These are phyloP conservation scores for Notodonta ziczac DNA, from an alignment of 2,888 invertebrate species.

Conservation along the genomic window DNA sequence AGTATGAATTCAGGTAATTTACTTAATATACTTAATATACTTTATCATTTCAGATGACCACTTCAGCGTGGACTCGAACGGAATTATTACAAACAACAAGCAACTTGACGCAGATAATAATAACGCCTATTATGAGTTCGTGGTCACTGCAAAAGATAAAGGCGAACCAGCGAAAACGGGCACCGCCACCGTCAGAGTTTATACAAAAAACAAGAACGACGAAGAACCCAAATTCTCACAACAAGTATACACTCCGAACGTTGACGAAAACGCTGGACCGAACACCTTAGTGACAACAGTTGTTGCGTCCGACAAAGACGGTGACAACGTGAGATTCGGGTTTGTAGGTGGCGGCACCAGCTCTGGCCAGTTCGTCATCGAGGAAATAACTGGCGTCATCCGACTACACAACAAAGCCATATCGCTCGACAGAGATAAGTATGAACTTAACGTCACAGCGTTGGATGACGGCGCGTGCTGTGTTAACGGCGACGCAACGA, in stretches of 20 bases:
- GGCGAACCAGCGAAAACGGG: constrained; percentile 97
- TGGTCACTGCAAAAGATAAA: constrained; percentile 96
- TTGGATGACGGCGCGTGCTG: constrained; percentile 99
- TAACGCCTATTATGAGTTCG: constrained; percentile 97
- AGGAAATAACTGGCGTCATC: constrained; percentile 97
- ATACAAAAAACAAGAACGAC: constrained; percentile 99
- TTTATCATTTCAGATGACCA: constrained; percentile 91
- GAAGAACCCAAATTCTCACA: constrained; percentile 98
- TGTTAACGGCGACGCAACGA: constrained; percentile 93
- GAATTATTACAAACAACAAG: constrained; percentile 96
- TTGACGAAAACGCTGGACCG: constrained; percentile 97
- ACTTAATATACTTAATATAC: neutral
- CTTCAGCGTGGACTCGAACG: constrained; percentile 96
- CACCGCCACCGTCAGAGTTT: constrained; percentile 96
- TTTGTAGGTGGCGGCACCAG: constrained; percentile 95
- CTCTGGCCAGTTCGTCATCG: constrained; percentile 97
- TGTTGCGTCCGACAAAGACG: constrained; percentile 98
- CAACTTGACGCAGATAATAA: constrained; percentile 98
- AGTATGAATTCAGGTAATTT: neutral
- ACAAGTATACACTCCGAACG: constrained; percentile 98
- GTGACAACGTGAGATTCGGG: constrained; percentile 97
- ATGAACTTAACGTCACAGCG: constrained; percentile 98
- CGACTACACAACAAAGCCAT: constrained; percentile 94
- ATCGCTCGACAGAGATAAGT: constrained; percentile 95
- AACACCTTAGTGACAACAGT: constrained; percentile 98